These are phyloP conservation scores for Trinectes maculatus DNA, from an alignment of 2,113 vertebrate genomes.

Conservation along the genomic window DNA sequence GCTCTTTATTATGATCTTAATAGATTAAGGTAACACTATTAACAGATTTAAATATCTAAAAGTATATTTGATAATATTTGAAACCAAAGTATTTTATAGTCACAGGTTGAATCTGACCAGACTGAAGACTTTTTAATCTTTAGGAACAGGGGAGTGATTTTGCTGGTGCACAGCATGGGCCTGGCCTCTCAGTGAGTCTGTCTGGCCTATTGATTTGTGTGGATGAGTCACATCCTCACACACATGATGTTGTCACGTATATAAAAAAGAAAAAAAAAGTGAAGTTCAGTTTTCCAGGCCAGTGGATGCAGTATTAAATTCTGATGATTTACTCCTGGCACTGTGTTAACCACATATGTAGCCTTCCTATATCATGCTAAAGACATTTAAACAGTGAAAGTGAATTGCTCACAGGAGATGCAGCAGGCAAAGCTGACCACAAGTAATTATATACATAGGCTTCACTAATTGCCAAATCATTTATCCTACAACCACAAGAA, in stretches of 20 bases:
- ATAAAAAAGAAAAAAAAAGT: background rate
- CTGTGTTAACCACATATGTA: constrained; percentile 7
- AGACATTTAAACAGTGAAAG: constrained; percentile 6
- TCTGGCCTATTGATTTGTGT: constrained; percentile 10
- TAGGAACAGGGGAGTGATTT: background rate
- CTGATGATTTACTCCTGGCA: constrained; percentile 39
- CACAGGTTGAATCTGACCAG: no score
- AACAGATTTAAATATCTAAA: no score
- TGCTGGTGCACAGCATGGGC: background rate
- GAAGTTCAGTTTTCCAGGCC: constrained; percentile 1
- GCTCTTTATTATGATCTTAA: no score
- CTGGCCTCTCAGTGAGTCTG: background rate
- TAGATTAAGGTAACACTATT: no score
- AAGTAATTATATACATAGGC: constrained; percentile 4
- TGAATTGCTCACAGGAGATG: constrained; percentile 2
- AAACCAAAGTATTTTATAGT: no score
- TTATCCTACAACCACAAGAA: background rate
- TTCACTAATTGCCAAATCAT: constrained; percentile 20
- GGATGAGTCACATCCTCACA: constrained; percentile 11
- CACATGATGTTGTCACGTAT: background rate
- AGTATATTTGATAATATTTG: background rate
- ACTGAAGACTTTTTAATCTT: background rate
- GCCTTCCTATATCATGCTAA: background rate
- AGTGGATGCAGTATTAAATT: constrained; percentile 17
- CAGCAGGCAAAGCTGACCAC: constrained; percentile 6